These are phyloP conservation scores for Eleutherodactylus coqui DNA, from an alignment of 2,797 vertebrate species.

Conservation along the genomic window DNA sequence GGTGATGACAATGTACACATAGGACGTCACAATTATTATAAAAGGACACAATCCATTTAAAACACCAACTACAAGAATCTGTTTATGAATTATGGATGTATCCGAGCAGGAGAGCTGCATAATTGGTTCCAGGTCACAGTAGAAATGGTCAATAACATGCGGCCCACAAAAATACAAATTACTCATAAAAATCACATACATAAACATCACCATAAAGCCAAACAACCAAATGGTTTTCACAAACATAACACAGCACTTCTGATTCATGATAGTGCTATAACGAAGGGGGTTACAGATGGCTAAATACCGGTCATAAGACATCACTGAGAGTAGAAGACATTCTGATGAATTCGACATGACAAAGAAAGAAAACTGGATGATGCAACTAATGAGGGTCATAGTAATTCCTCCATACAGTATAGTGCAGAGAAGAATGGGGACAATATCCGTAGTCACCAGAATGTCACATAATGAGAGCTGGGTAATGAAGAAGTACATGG, in stretches of 20 bases:
- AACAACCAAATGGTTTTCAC: background rate
- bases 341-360: background rate
- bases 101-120: conserved; percentile 64
- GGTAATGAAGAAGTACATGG: conserved; percentile 27
- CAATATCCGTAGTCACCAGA: background rate
- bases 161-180: conserved; percentile 67
- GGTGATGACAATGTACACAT: background rate
- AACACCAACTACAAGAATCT: background rate
- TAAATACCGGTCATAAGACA: conserved; percentile 27
- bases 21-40: background rate
- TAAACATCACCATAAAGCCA: too few relatives aligned
- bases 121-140: conserved; percentile 70
- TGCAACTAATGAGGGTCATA: background rate
- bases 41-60: too few relatives aligned
- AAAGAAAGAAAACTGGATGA: background rate
- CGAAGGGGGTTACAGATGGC: conserved; percentile 3
- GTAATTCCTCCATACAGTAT: background rate
- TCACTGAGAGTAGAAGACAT: conserved; percentile 8
- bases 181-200: background rate
- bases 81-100: conserved; percentile 29
- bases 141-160: conserved; percentile 70
- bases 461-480: background rate
- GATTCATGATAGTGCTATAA: background rate
- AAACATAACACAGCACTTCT: background rate
- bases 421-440: background rate